phyloP scores from a whole-genome alignment of 2,797 vertebrate species.

The Epinephelus malabaricus region DNA sequence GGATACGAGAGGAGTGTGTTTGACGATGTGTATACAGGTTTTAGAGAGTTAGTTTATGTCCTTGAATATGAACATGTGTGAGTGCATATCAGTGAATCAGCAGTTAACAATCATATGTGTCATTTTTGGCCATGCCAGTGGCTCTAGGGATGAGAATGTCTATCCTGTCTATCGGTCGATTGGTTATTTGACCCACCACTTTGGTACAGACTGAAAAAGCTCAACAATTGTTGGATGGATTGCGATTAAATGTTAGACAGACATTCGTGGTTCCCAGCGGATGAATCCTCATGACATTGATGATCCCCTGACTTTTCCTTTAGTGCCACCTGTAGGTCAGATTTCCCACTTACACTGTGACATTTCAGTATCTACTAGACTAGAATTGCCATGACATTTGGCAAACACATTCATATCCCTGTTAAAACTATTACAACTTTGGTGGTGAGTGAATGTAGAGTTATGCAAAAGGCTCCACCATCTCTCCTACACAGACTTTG shows the following conservation, averaged over 20 bases:
- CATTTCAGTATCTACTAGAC: neutral
- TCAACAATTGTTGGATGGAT: neutral
- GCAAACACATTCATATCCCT: neutral
- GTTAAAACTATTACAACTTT: neutral
- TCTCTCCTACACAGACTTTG: too few species aligned
- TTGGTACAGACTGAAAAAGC: neutral
- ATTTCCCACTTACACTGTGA: neutral
- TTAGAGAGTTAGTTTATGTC: neutral
- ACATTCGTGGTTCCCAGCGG: neutral
- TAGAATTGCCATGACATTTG: neutral
- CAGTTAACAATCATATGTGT: neutral
- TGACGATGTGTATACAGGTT: slow-evolving; percentile 12
- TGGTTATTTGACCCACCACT: neutral
- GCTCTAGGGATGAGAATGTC: neutral
- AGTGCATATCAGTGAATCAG: neutral
- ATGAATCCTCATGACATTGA: slow-evolving; percentile 4
- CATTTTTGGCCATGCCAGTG: neutral
- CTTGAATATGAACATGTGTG: neutral
- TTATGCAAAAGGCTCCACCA: too few species aligned
- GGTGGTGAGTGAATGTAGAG: neutral
- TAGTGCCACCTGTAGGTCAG: neutral
- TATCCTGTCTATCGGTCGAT: neutral
- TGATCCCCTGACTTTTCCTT: neutral
- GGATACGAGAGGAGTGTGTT: slow-evolving; percentile 47
- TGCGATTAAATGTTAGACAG: neutral